Evolutionary conservation across 2,113 vertebrate species (phyloP).

Genomic region (Phylloscopus trochiloides): DNA sequence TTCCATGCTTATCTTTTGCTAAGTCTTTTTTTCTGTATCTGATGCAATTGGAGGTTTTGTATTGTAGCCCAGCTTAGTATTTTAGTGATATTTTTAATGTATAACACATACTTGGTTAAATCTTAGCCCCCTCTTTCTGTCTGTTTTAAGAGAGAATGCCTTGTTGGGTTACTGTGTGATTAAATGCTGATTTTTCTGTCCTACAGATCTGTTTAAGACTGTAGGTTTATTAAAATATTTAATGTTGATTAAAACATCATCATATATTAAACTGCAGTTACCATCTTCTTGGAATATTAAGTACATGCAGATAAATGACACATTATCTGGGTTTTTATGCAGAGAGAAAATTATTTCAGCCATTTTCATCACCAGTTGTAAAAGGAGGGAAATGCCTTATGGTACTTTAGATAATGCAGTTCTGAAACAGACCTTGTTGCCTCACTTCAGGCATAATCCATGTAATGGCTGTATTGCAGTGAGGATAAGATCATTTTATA

Average conservation of each 20-base stretch:
- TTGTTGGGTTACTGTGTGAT: not conserved
- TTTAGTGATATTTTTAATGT: not conserved
- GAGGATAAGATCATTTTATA: slow-evolving; percentile 25
- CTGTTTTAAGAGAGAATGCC: not conserved
- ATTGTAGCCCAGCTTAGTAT: not conserved
- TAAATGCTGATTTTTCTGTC: not conserved
- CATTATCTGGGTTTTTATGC: not conserved
- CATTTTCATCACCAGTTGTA: not conserved
- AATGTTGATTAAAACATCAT: not conserved
- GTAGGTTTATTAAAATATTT: not conserved
- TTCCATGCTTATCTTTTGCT: not conserved
- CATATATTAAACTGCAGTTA: not conserved
- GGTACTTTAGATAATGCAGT: slow-evolving; percentile 10
- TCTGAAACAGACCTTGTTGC: slow-evolving; percentile 18
- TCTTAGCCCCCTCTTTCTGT: not conserved
- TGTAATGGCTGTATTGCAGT: slow-evolving; percentile 21
- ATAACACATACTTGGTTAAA: not conserved
- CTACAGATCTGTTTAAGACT: not conserved
- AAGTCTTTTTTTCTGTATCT: not conserved
- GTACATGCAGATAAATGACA: not conserved
- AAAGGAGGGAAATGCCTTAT: not conserved
- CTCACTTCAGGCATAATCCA: slow-evolving; percentile 30
- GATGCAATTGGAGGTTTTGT: not conserved
- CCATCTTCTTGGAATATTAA: not conserved
- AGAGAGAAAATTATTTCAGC: not conserved